Percentiles rank a stretch among this genome's conserved stretches.
phyloP scores from a whole-genome alignment of 2,797 vertebrate species.

The Enteromius afrohamiltoni region DNA sequence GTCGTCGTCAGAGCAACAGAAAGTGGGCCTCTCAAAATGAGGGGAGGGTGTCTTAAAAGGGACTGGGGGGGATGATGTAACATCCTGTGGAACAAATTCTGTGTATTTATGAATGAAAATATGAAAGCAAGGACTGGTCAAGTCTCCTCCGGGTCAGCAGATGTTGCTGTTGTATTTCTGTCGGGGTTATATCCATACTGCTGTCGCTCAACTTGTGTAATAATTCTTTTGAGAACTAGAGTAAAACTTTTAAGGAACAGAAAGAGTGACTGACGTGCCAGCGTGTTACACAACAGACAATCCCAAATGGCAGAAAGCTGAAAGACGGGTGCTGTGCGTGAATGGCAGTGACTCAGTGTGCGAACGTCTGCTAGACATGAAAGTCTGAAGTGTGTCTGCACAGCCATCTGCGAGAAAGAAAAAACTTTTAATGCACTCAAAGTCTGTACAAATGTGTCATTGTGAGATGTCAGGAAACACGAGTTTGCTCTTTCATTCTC shows the following conservation, averaged over 20 bases:
- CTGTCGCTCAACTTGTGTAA: not conserved
- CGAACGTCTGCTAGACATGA: conserved; percentile 56
- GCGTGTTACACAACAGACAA: conserved; percentile 34
- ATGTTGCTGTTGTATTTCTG: not conserved
- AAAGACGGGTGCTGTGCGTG: conserved; percentile 50
- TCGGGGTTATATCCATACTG: not conserved
- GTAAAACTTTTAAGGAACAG: conserved; percentile 45
- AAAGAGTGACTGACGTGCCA: conserved; percentile 11
- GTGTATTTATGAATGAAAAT: conserved; percentile 29
- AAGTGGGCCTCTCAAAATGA: conserved; percentile 58
- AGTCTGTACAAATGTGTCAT: conserved; percentile 33
- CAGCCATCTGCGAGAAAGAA: conserved; percentile 57
- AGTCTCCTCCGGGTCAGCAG: conserved; percentile 44
- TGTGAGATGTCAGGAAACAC: conserved; percentile 53
- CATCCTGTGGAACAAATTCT: conserved; percentile 72
- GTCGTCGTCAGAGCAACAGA: conserved; percentile 55
- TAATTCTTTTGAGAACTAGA: conserved; percentile 22
- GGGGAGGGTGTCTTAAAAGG: conserved; percentile 41
- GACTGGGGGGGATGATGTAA: conserved; percentile 45
- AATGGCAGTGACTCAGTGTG: conserved; percentile 58
- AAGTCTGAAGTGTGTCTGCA: conserved; percentile 50
- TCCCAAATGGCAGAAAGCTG: conserved; percentile 28
- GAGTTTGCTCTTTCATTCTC: conserved; percentile 37
- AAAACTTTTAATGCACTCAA: conserved; percentile 49
- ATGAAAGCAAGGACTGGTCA: not conserved